phyloP scores from a whole-genome alignment of 2,113 vertebrate genomes.

The Cephalopterus ornatus region DNA sequence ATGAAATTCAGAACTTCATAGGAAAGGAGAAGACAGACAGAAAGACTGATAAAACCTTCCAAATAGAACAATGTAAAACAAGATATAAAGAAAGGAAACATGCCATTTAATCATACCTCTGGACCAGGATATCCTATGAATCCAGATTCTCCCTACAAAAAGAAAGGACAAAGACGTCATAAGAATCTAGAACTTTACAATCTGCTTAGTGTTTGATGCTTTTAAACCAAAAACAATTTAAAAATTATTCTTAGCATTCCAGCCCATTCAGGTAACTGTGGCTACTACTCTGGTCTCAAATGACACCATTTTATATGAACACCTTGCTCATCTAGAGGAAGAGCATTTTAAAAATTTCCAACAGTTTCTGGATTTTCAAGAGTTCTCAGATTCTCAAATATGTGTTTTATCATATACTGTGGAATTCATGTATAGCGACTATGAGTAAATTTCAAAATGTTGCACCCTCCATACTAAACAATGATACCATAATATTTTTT shows the following conservation, averaged over 20 bases:
- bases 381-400: background rate
- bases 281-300: background rate
- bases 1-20: background rate
- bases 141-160: slow-evolving; percentile 78
- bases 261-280: background rate
- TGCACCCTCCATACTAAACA: background rate
- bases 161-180: background rate
- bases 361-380: background rate
- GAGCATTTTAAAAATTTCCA: background rate
- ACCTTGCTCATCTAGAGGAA: background rate
- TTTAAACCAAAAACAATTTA: background rate
- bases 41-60: background rate
- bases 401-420: background rate
- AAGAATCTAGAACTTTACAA: background rate
- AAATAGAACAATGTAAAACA: background rate
- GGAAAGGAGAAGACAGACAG: background rate
- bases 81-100: background rate
- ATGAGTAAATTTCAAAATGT: background rate
- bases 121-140: slow-evolving; percentile 81
- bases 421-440: background rate
- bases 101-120: slow-evolving; percentile 65
- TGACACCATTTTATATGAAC: background rate
- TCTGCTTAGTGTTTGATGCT: background rate
- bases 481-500: background rate
- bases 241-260: background rate